Evolutionary conservation across 2,888 invertebrate species (phyloP).

Genomic region (Leucoma salicis): DNA sequence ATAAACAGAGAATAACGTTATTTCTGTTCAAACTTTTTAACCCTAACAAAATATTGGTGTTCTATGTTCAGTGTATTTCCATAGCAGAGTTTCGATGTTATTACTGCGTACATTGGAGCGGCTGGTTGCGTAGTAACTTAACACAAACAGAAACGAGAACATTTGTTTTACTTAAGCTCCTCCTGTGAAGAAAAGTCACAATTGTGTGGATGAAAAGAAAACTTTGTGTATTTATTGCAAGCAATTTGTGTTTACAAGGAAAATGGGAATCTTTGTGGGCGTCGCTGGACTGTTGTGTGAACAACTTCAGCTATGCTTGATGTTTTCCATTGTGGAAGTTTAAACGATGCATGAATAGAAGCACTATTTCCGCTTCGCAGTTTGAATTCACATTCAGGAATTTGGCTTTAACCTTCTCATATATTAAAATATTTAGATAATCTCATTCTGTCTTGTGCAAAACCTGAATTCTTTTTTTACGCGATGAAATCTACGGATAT

Average conservation of each 20-base stretch:
- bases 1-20: slow-evolving; percentile 25
- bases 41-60: slow-evolving; percentile 35
- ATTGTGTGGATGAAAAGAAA: slow-evolving; percentile 7
- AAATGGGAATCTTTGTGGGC: slow-evolving; percentile 6
- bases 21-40: slow-evolving; percentile 44
- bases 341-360: background rate
- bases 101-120: slow-evolving; percentile 18
- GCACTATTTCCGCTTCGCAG: background rate
- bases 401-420: too few species aligned
- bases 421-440: too few species aligned
- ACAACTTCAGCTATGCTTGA: background rate
- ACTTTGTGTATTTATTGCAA: slow-evolving; percentile 7
- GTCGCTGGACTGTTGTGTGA: slow-evolving; percentile 1
- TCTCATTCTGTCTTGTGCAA: too few species aligned
- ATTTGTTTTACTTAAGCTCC: slow-evolving; percentile 24
- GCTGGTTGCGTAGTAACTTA: slow-evolving; percentile 12
- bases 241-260: slow-evolving; percentile 5
- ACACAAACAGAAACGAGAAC: slow-evolving; percentile 20
- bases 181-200: slow-evolving; percentile 11
- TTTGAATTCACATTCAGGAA: too few species aligned
- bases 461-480: too few species aligned
- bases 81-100: slow-evolving; percentile 18
- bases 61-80: slow-evolving; percentile 20
- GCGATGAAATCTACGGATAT: too few species aligned
- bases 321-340: slow-evolving; percentile 4